Conservation (phyloP, 1,140 invertebrate species). For the Thaumatotibia leucotreta region DNA sequence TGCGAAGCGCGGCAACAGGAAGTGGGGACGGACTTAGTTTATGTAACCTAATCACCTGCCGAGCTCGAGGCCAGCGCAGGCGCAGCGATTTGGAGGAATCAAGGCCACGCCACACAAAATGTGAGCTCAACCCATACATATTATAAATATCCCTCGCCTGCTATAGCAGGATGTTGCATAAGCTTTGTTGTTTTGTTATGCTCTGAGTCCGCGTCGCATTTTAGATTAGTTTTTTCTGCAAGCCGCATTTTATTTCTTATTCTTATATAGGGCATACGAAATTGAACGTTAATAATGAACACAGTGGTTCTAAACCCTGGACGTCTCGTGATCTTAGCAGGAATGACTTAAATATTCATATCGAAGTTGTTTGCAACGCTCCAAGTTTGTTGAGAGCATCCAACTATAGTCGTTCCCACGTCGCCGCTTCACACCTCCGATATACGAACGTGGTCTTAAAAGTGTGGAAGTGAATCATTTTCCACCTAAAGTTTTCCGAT, state of each 20-base stretch:
- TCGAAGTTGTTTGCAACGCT: slow-evolving; percentile 27
- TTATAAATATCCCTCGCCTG: slow-evolving; percentile 61
- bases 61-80: slow-evolving; percentile 54
- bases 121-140: slow-evolving; percentile 45
- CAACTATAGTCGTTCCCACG: slow-evolving; percentile 37
- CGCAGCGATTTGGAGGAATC: slow-evolving; percentile 59
- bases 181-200: slow-evolving; percentile 70
- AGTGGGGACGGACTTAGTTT: slow-evolving; percentile 73
- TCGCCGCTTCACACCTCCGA: slow-evolving; percentile 30
- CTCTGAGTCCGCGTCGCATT: slow-evolving; percentile 59
- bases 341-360: slow-evolving; percentile 36
- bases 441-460: slow-evolving; percentile 28
- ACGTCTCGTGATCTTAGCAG: slow-evolving; percentile 17
- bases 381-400: slow-evolving; percentile 38
- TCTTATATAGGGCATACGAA: slow-evolving; percentile 34
- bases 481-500: slow-evolving; percentile 36
- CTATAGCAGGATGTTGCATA: slow-evolving; percentile 73
- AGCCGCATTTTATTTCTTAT: slow-evolving; percentile 37
- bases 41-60: slow-evolving; percentile 76
- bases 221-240: slow-evolving; percentile 68
- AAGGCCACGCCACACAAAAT: slow-evolving; percentile 64
- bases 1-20: slow-evolving; percentile 70
- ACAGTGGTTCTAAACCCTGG: slow-evolving; percentile 20
- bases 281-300: slow-evolving; percentile 42
- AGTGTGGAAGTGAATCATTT: slow-evolving; percentile 41